Conservation (phyloP, 2,888 invertebrate species). For the Cerastis leucographa region DNA sequence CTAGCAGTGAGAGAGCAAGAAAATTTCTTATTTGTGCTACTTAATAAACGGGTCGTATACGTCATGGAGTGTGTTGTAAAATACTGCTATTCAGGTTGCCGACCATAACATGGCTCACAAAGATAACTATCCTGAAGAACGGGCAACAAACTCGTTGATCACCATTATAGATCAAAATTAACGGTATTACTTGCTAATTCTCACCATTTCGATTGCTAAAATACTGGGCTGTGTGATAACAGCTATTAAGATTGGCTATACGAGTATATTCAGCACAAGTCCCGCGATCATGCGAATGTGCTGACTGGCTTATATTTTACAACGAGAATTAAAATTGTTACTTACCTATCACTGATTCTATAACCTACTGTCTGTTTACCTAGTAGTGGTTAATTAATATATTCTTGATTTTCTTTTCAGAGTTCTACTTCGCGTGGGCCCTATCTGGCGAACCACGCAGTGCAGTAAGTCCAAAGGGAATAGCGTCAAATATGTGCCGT, state of each 20-base stretch:
- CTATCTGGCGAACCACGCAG: slow-evolving; percentile 1
- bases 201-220: too few species aligned
- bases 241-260: background rate
- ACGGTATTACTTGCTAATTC: background rate
- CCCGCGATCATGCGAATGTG: background rate
- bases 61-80: background rate
- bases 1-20: background rate
- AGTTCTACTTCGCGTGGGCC: slow-evolving; percentile 32
- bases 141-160: background rate
- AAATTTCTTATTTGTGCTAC: background rate
- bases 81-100: background rate
- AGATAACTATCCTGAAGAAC: background rate
- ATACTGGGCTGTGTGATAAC: background rate
- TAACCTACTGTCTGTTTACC: background rate
- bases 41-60: background rate
- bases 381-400: background rate
- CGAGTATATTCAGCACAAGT: background rate
- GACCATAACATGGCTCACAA: background rate
- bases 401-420: slow-evolving; percentile 36
- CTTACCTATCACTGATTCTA: background rate
- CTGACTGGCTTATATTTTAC: background rate
- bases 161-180: background rate
- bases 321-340: background rate
- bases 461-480: slow-evolving; percentile 51
- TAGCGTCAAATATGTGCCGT: slow-evolving; percentile 73